Evolutionary conservation across 2,888 invertebrate genomes (phyloP).

Genomic region (Zaprionus obscuricornis): DNA sequence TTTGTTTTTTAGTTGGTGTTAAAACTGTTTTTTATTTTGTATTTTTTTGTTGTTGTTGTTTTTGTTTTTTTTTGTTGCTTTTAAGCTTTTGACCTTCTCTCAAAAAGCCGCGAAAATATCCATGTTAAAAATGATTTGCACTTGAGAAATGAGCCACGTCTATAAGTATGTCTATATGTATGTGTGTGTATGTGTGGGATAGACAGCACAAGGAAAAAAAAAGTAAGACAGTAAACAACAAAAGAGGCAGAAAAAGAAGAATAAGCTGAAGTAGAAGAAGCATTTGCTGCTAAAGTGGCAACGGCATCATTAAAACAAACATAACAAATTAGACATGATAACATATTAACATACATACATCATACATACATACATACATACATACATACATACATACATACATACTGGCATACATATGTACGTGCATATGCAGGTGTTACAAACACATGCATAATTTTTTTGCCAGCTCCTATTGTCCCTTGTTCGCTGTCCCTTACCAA

Average conservation of each 20-base stretch:
- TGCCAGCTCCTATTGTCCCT: constrained; percentile 20
- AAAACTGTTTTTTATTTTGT: constrained; percentile 24
- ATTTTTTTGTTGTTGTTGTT: constrained; percentile 11
- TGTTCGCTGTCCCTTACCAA: constrained; percentile 25
- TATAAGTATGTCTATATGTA: constrained; percentile 1
- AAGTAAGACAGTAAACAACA: no score
- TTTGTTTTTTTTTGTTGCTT: no score
- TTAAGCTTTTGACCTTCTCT: constrained; percentile 60
- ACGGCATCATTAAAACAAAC: constrained; percentile 29
- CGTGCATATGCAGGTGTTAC: no score
- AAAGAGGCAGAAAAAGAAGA: constrained; percentile 3
- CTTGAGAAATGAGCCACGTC: constrained; percentile 53
- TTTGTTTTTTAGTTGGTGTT: constrained; percentile 14
- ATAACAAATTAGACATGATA: constrained; percentile 11
- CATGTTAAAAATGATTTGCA: constrained; percentile 58
- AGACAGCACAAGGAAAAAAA: no score
- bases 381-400: constrained; percentile 1
- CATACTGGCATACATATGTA: no score
- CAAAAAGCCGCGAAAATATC: constrained; percentile 58
- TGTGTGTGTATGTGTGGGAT: constrained; percentile 8
- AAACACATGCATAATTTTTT: no score
- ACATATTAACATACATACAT: constrained; percentile 6
- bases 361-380: not conserved
- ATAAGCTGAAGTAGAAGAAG: constrained; percentile 19
- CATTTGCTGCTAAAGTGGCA: constrained; percentile 35